Conservation (phyloP, 2,113 vertebrate genomes). For the Oostethus manadensis region DNA sequence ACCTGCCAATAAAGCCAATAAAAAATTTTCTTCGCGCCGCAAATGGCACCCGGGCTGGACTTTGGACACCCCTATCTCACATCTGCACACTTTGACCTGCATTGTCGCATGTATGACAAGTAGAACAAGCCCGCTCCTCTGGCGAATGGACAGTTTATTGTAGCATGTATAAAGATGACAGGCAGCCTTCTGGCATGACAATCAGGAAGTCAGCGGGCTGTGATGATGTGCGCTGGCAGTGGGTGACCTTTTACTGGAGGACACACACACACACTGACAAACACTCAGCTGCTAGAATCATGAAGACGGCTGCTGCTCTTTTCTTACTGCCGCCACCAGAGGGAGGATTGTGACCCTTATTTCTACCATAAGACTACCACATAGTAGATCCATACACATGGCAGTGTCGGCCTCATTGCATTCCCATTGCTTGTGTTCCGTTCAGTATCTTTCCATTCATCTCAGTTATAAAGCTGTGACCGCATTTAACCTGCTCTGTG, state of each 20-base stretch:
- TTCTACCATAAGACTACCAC: constrained; percentile 5
- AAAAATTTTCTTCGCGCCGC: no score
- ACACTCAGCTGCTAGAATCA: constrained; percentile 50
- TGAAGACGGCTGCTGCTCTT: constrained; percentile 24
- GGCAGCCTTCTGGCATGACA: constrained; percentile 9
- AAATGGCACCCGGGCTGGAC: no score
- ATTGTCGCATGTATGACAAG: neutral
- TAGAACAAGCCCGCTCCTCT: neutral
- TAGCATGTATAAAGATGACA: constrained; percentile 10
- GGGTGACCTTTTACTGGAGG: constrained; percentile 65
- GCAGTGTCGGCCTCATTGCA: no score
- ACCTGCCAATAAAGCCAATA: no score
- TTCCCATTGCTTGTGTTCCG: neutral
- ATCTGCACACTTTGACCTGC: no score
- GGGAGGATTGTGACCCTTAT: constrained; percentile 12
- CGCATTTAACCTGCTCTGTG: neutral
- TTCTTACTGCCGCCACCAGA: constrained; percentile 27
- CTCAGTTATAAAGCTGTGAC: neutral
- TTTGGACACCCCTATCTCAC: no score
- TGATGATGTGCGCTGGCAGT: constrained; percentile 57
- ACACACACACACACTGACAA: constrained; percentile 26
- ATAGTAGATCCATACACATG: no score
- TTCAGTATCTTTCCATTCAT: neutral
- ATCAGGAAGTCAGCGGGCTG: constrained; percentile 47
- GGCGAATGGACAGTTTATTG: constrained; percentile 7